Base-by-base conservation (phyloP, 2,888 invertebrate species). In the Leucophora obtusa region DNA sequence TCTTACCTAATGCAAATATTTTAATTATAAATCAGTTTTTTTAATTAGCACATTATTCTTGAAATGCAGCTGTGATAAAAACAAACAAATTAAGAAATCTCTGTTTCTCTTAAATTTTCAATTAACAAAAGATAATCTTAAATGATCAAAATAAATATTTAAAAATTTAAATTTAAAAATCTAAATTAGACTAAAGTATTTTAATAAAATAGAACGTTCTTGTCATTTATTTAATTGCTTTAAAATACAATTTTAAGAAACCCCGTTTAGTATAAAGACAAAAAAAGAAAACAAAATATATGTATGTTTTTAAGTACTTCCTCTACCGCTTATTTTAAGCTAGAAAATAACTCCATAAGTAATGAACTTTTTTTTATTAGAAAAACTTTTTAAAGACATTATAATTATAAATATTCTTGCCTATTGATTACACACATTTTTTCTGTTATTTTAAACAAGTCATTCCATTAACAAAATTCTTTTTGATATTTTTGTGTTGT, bases 21-120 rank as follows among this genome's bases (percentile, higher is more conserved):
- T 59, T 56, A 28, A 59, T 24, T 24, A 73, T 59, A 51, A 43
- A 33, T 56, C 11, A 38, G 21, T 47, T 66, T 38, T n/a, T 28
- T 21, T 58, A 70, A 47, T 82, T 83, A 79, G 76, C 79, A 65
- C 74, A 77, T 68, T 74, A 74, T 75, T 72, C 78, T 82, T 76
- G 73, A 80, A 83, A 82, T 83, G 80, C 82, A 82, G 83, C 83
- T 83, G 83, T 83, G 83, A 83, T 83, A 82, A 71, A 78, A 53
- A 63, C 43, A n/a, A 47, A 47, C 43, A 47, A 47, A 47, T 47
- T 65, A 78, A 60, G 28, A 56, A 66, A 56, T 17, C 33, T 62
- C 35, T 71, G 38, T 72, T 68, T 70, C 58, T 54, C 38, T 28
- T 66, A 54, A n/a, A 38, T 43, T n/a, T 65, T 59, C 33, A 53